Percentiles rank a stretch among this genome's conserved stretches.
Conservation (phyloP, 2,113 vertebrate genomes). For the Oxyruncus cristatus region DNA sequence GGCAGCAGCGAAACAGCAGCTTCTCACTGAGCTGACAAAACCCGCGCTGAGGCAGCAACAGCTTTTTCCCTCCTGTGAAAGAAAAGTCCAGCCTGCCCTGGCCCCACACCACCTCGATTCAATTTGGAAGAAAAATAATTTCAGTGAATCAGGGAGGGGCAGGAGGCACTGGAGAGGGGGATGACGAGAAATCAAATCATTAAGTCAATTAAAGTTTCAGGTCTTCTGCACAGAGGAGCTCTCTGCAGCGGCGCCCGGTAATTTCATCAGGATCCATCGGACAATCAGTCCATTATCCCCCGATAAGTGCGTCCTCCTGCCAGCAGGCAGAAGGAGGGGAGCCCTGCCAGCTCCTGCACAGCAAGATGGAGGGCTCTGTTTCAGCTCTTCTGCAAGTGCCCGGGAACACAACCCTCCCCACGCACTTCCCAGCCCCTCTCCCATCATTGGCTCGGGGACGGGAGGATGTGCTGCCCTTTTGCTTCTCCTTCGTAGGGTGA, state of each 20-base stretch:
- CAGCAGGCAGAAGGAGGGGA: slow-evolving; percentile 13
- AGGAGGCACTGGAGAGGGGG: not conserved
- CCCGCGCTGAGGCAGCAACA: not conserved
- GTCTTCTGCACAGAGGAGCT: not conserved
- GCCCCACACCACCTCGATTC: not conserved
- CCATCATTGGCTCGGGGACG: not conserved
- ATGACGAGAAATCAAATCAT: slow-evolving; percentile 32
- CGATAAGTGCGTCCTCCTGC: slow-evolving; percentile 8
- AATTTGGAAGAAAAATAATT: slow-evolving; percentile 40
- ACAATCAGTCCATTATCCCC: slow-evolving; percentile 58
- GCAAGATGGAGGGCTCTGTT: slow-evolving; percentile 43
- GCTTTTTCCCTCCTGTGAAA: not conserved
- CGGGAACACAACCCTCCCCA: not conserved
- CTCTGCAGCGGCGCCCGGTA: slow-evolving; percentile 19
- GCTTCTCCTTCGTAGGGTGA: not conserved
- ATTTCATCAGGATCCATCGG: slow-evolving; percentile 44
- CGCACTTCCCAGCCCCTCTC: not conserved
- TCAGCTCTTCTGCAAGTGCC: slow-evolving; percentile 3
- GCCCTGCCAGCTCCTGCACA: slow-evolving; percentile 14
- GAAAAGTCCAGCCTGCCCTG: not conserved
- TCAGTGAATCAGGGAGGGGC: not conserved
- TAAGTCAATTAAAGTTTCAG: slow-evolving; percentile 54
- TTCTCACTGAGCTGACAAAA: not conserved
- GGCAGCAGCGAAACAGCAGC: not conserved
- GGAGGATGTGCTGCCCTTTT: not conserved